Base-by-base conservation (phyloP, 2,113 vertebrate species). In the Marmota monax region DNA sequence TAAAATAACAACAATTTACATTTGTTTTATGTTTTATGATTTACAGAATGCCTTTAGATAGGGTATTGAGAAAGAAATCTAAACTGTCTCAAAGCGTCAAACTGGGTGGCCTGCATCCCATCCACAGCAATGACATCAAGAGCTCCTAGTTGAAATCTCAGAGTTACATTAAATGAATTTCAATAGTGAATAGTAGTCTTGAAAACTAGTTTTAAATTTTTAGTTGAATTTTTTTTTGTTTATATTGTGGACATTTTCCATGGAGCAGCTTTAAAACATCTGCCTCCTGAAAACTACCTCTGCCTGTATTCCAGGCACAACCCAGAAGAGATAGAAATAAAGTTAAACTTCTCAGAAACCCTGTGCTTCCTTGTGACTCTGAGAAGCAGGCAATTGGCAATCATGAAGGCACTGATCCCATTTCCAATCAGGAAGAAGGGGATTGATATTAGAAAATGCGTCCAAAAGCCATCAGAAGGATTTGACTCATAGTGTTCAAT, bases 361-460 rank as follows among this genome's bases (percentile, higher is more conserved):
- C 85, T 98, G 82, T 97, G 87, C 97, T 98, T 96, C 96, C 80
- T 79, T 86, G 17, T 77, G 95, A 94, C 65, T 98, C 96, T 69
- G 77, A 98, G 84, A 78, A 94, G 90, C 92, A 92, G 95, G 95
- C 90, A 90, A 85, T 82, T 98, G 96, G 83, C 97, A 98, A 96
- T 73, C 88, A 92, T 56, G 86, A 85, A 94, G 94, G 96, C 91
- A 93, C 61, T 94, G 96, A 92, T 98, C 37, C 37, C 95, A 98
- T 98, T 98, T 98, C 97, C 98, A 98, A 91, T 98, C 95, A 97
- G 93, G 88, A 98, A 94, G 95, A 98, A 98, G 97, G 85, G 80
- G 77, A 72, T 82, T 96, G 92, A 95, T 97, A 96, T 92, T 82
- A 94, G 95, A 98, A 97, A 65, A 85, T 86, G 89, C 37, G 88